Evolutionary conservation across 2,113 vertebrate species (phyloP), one percentile per base, ranked within the genome.

Genomic region (Neogobius melanostomus): DNA sequence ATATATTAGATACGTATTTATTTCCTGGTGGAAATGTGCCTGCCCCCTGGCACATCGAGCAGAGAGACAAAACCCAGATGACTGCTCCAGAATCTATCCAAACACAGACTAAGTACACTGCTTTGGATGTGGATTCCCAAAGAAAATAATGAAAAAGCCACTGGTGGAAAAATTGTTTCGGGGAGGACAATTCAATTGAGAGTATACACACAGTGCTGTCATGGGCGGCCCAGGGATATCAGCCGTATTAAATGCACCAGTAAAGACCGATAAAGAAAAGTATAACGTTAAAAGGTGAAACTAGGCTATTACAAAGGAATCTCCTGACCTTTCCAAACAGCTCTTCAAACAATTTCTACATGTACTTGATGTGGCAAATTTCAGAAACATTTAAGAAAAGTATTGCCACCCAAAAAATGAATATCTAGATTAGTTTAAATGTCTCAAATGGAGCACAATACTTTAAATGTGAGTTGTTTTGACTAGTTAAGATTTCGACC

Each of bases 81-180:
- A 89, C 88, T 85, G 82, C 78, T 87, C 89, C 54, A 70, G 78
- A 77, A 90, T 90, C 87, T 91, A 81, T 81, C 71, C 84, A 90
- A 92, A 90, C 87, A 90, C 15, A 49, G 28, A 72, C 81, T 85
- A 87, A 91, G 89, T 88, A 90, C 87, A 86, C 85, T 87, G 82
- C 88, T 88, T 90, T 89, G 85, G 82, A 89, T 87, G 88, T 89
- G 88, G 87, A 89, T 86, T 90, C 83, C 81, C 8, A 78, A 88
- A 80, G 88, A 87, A 90, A 88, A 90, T 89, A 91, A 87, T 81
- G 76, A 89, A 89, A 89, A 90, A 87, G 83, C 82, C 86, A 88
- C 77, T 77, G 67, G 69, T 77, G 85, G 81, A 73, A 83, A 77
- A 87, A 82, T 43, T 9, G 65, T 85, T 86, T 83, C 82, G 88